Evolutionary conservation across 2,113 vertebrate genomes (phyloP).

Genomic region (Strigops habroptila): DNA sequence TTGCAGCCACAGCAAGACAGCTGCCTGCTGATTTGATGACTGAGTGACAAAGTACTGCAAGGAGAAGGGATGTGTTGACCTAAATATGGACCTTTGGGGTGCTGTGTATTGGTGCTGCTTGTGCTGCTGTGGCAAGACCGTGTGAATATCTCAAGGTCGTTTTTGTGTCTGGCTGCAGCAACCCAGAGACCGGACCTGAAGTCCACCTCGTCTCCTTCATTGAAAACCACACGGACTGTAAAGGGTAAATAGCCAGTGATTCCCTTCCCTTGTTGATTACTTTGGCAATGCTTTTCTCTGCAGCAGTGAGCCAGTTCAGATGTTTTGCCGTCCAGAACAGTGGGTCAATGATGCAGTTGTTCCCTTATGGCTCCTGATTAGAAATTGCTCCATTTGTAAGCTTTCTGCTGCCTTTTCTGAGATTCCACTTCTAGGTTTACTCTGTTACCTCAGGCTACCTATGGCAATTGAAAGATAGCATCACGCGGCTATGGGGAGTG

Average conservation of each 20-base stretch:
- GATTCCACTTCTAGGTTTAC: not conserved
- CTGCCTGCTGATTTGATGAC: not conserved
- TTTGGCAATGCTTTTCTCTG: not conserved
- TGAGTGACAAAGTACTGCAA: not conserved
- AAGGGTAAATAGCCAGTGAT: not conserved
- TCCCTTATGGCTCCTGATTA: not conserved
- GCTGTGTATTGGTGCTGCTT: not conserved
- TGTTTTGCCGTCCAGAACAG: not conserved
- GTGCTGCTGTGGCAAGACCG: not conserved
- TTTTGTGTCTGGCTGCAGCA: not conserved
- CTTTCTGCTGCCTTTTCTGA: not conserved
- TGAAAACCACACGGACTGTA: not conserved
- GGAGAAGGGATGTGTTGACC: not conserved
- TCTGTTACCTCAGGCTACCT: not conserved
- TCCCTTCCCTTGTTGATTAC: not conserved
- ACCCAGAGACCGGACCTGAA: not conserved
- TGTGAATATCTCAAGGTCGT: not conserved
- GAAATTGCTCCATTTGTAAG: not conserved
- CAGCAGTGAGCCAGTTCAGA: not conserved
- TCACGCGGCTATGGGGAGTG: rapidly evolving
- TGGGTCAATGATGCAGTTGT: rapidly evolving
- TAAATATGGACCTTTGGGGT: not conserved
- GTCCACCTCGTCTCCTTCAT: not conserved
- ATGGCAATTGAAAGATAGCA: not conserved
- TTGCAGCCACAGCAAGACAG: rapidly evolving